These are phyloP conservation scores for Meghimatium bilineatum DNA, from an alignment of 2,888 invertebrate species.

Conservation along the genomic window DNA sequence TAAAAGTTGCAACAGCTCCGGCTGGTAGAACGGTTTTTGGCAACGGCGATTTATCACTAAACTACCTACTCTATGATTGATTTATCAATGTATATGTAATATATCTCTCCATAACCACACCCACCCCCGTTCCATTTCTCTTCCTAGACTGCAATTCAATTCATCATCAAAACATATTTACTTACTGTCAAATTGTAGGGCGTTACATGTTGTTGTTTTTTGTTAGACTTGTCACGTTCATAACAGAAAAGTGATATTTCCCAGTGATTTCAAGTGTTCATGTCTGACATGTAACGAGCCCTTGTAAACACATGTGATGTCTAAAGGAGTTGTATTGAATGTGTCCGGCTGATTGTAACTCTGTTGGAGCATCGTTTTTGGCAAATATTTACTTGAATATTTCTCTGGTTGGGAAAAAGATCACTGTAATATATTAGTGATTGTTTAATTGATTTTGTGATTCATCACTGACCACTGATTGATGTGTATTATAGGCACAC, in stretches of 20 bases:
- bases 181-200: constrained; percentile 15
- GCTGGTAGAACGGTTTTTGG: no score
- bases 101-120: neutral
- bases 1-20: no score
- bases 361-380: neutral
- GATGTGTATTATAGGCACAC: no score
- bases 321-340: neutral
- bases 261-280: neutral
- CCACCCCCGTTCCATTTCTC: neutral
- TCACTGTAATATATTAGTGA: neutral
- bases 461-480: no score
- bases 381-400: neutral
- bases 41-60: no score
- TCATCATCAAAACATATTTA: constrained; percentile 3
- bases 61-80: no score
- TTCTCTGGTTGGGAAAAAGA: neutral
- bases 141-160: neutral
- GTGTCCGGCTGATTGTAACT: neutral
- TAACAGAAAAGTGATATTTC: neutral
- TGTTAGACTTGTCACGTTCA: neutral
- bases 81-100: no score
- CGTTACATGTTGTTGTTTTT: neutral
- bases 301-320: neutral
- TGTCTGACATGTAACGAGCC: neutral
- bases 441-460: no score